Base-by-base conservation (phyloP, 30 jellyfish, hydroid and myxozoan species). In the Aurelia aurita region DNA sequence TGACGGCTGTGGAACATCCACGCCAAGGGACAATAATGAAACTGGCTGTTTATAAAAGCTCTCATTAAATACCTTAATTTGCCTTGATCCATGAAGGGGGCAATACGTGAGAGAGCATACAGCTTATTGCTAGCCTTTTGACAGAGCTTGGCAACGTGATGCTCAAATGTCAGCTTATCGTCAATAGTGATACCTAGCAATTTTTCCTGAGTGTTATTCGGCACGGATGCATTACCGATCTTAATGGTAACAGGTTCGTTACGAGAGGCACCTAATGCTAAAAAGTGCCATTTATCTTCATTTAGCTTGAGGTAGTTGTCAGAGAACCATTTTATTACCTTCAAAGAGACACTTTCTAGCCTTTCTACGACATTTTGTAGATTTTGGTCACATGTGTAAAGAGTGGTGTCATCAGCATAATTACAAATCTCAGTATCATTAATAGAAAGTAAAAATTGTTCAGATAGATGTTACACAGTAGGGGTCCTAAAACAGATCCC, bases 91-190 rank as follows among this genome's bases (percentile, higher is more conserved):
- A 25, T 34, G 70, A 78, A 61, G 47, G 89, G 68, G 49, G 59
- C 66, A 44, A 61, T 58, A 44, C 78, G 64, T 12, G 81, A 64
- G 55, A 81, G 85, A 46, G 86, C 85, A 81, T 55, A 35, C 55
- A 81, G 21, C 64, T 82, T 69, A 22, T 82, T 72, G 63, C 92
- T 82, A 62, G 86, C 87, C 75, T 82, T 82, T 27, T 82, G 80
- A 45, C 92, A 82, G 77, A 67, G 91, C 77, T 27, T 51, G 43
- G 73, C 81, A 65, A 82, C 92, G 35, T 69, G 86, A 2, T 68
- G 62, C 67, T 82, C 92, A 69, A 69, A 67, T 25, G 92, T 46
- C 76, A 47, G 68, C 39, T 68, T 28, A 72, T 67, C 57, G 77
- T 82, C 77, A 8, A 67, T 69, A 67, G 78, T 69, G 22, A 54